A percentile compares a stretch with the other conserved stretches of the same genome.
phyloP scores from a whole-genome alignment of 2,888 invertebrate species.

The Notocelia uddmanniana region DNA sequence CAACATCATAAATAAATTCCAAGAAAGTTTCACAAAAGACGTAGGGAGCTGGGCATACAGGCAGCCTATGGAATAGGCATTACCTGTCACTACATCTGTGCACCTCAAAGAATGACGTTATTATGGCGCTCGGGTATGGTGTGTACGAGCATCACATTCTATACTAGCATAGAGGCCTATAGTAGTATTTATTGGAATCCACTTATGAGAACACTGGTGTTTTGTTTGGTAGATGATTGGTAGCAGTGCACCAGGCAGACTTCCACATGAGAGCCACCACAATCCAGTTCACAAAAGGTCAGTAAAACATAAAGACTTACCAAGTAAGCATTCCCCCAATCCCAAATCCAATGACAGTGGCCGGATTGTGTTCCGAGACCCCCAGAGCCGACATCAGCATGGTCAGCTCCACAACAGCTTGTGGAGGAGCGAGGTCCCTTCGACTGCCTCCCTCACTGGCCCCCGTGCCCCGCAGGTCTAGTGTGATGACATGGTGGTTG shows the following conservation, averaged over 20 bases:
- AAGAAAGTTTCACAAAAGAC: background rate
- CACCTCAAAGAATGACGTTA: no score
- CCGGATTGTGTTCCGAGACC: constrained; percentile 67
- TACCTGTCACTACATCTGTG: no score
- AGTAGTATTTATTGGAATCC: no score
- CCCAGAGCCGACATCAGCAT: constrained; percentile 71
- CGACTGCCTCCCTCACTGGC: constrained; percentile 75
- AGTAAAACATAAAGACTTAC: constrained; percentile 58
- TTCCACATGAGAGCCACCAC: background rate
- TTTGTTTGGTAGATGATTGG: background rate
- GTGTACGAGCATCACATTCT: no score
- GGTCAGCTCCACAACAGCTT: constrained; percentile 71
- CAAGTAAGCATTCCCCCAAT: constrained; percentile 81
- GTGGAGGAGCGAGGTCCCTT: constrained; percentile 70
- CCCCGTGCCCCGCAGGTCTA: constrained; percentile 78
- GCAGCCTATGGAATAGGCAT: no score
- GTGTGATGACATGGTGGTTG: constrained; percentile 71
- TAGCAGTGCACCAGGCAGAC: background rate
- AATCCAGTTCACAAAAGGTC: no score
- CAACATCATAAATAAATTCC: background rate
- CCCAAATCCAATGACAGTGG: constrained; percentile 76
- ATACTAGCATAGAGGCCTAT: no score
- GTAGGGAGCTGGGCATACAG: background rate
- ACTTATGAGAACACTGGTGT: background rate
- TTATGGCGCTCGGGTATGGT: no score